Evolutionary conservation across 2,113 vertebrate species (phyloP).

Genomic region (Recurvirostra avosetta): DNA sequence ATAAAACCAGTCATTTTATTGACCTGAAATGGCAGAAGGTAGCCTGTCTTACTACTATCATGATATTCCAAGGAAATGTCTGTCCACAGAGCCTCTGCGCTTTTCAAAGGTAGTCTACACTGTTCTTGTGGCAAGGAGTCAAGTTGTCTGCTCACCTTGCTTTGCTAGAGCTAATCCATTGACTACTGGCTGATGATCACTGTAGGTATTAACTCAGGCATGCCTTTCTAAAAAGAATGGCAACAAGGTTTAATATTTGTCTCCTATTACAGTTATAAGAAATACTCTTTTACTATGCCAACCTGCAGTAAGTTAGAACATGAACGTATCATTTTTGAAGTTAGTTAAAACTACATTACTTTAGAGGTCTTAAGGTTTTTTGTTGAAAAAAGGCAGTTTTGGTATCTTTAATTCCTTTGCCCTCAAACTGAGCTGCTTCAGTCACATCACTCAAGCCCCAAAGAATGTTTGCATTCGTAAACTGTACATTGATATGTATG

Average conservation of each 20-base stretch:
- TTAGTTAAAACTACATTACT: not conserved
- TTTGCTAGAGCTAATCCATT: not conserved
- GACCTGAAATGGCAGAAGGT: not conserved
- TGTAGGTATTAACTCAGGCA: not conserved
- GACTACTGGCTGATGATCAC: not conserved
- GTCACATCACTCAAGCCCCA: not conserved
- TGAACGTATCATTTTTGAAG: not conserved
- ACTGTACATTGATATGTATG: not conserved
- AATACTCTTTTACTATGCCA: not conserved
- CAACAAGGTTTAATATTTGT: not conserved
- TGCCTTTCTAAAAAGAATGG: not conserved
- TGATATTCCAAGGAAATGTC: not conserved
- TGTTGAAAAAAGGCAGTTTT: not conserved
- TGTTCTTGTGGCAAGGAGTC: not conserved
- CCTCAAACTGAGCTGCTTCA: not conserved
- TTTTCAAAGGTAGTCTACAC: not conserved
- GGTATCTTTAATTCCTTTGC: not conserved
- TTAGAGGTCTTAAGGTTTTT: not conserved
- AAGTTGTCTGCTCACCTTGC: not conserved
- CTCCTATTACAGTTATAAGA: not conserved
- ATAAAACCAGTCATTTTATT: not conserved
- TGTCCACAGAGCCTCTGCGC: not conserved
- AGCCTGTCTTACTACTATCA: rapidly evolving
- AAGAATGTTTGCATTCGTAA: not conserved
- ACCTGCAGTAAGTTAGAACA: not conserved